phyloP scores from a whole-genome alignment of 2,888 invertebrate genomes.

The Baronia brevicornis region DNA sequence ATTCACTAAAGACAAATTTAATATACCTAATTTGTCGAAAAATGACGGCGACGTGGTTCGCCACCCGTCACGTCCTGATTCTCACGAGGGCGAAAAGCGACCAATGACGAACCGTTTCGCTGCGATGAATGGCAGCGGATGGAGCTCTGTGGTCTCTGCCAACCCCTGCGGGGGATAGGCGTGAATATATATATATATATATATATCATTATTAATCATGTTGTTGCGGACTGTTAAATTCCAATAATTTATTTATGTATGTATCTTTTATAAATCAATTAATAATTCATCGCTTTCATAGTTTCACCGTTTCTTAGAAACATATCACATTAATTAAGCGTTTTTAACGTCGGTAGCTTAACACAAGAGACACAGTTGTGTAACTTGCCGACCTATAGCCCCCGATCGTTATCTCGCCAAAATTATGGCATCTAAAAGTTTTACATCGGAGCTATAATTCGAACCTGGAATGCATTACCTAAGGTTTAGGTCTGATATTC shows the following conservation, averaged over 20 bases:
- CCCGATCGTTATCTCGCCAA: slow-evolving; percentile 53
- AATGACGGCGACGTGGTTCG: too few species aligned
- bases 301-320: slow-evolving; percentile 30
- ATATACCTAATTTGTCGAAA: too few species aligned
- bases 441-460: slow-evolving; percentile 49
- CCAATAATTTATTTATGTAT: neutral
- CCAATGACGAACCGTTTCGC: too few species aligned
- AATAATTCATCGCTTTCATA: slow-evolving; percentile 4
- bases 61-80: too few species aligned
- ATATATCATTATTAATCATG: too few species aligned
- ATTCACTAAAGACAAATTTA: too few species aligned
- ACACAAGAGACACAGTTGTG: slow-evolving; percentile 21
- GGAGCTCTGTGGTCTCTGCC: too few species aligned
- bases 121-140: too few species aligned
- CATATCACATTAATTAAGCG: slow-evolving; percentile 36
- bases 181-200: too few species aligned
- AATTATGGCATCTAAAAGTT: slow-evolving; percentile 61
- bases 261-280: slow-evolving; percentile 11
- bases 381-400: slow-evolving; percentile 31
- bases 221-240: too few species aligned
- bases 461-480: slow-evolving; percentile 54
- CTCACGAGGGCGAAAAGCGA: too few species aligned
- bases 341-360: slow-evolving; percentile 26
- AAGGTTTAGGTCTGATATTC: slow-evolving; percentile 52
- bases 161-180: too few species aligned